A percentile compares a stretch with the other conserved stretches of the same genome.
phyloP scores from a whole-genome alignment of 2,888 invertebrate genomes.

The Clusia tigrina region DNA sequence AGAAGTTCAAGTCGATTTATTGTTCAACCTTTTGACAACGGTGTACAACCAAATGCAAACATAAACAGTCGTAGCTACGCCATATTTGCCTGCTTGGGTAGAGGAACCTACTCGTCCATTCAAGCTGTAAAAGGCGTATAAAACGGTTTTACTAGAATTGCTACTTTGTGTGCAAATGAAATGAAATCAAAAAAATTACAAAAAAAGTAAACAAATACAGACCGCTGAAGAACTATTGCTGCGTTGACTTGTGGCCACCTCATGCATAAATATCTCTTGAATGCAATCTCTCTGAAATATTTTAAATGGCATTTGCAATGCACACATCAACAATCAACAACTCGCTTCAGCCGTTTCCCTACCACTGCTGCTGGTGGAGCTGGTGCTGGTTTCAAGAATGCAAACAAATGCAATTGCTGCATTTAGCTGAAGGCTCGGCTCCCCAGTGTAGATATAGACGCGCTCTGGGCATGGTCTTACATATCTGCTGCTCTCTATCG shows the following conservation, averaged over 20 bases:
- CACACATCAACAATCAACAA: conserved; percentile 22
- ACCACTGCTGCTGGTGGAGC: background rate
- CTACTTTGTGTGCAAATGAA: conserved; percentile 59
- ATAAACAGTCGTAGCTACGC: conserved; percentile 32
- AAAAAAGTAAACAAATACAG: conserved; percentile 13
- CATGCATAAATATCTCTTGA: conserved; percentile 38
- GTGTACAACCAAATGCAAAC: conserved; percentile 8
- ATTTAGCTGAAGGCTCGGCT: conserved; percentile 25
- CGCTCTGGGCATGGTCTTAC: conserved; percentile 1
- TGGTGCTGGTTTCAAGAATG: conserved; percentile 9
- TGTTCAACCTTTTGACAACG: conserved; percentile 26
- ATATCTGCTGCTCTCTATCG: conserved; percentile 36
- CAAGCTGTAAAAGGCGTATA: conserved; percentile 50
- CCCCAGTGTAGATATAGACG: conserved; percentile 18
- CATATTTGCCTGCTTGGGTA: background rate
- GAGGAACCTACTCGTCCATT: no score
- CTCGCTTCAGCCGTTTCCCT: background rate
- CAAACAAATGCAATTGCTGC: conserved; percentile 17
- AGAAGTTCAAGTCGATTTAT: conserved; percentile 54
- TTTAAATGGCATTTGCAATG: conserved; percentile 43
- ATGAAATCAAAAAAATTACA: conserved; percentile 49
- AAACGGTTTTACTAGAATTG: conserved; percentile 53
- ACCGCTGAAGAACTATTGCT: conserved; percentile 42
- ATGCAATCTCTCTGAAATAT: conserved; percentile 49
- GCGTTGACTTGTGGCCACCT: conserved; percentile 39